A percentile compares a stretch with the other conserved stretches of the same genome.
phyloP scores from a whole-genome alignment of 2,113 vertebrate species.

The Nerophis ophidion region DNA sequence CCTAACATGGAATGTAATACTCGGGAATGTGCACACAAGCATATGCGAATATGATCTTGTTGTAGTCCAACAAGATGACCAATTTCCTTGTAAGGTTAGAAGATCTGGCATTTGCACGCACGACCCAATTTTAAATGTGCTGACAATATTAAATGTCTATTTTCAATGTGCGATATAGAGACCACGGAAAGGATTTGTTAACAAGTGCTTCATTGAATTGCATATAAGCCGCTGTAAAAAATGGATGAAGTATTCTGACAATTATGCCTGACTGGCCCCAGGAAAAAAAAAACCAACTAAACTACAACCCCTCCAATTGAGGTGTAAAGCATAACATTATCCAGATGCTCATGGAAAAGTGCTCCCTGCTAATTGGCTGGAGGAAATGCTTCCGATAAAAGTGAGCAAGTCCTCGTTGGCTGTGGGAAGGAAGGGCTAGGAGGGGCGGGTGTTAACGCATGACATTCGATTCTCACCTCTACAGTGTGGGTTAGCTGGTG shows the following conservation, averaged over 20 bases:
- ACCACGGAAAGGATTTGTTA: slow-evolving; percentile 16
- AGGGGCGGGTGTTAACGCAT: slow-evolving; percentile 7
- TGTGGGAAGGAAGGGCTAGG: slow-evolving; percentile 54
- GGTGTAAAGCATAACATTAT: slow-evolving; percentile 20
- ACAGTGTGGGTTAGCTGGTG: slow-evolving; percentile 56
- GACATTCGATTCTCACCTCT: slow-evolving; percentile 58
- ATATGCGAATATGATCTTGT: not conserved
- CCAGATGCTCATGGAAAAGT: slow-evolving; percentile 63
- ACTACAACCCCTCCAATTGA: slow-evolving; percentile 25
- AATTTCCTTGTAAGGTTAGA: too few relatives aligned
- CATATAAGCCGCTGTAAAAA: slow-evolving; percentile 39
- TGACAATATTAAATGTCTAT: slow-evolving; percentile 24
- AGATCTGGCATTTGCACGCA: slow-evolving; percentile 4
- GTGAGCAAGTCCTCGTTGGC: slow-evolving; percentile 65
- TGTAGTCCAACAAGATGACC: not conserved
- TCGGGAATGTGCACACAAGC: slow-evolving; percentile 46
- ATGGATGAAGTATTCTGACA: slow-evolving; percentile 14
- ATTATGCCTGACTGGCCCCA: slow-evolving; percentile 32
- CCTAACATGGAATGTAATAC: slow-evolving; percentile 51
- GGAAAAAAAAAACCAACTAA: too few relatives aligned
- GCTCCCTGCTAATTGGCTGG: slow-evolving; percentile 68
- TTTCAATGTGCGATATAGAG: slow-evolving; percentile 30
- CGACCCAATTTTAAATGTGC: slow-evolving; percentile 23
- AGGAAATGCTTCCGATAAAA: slow-evolving; percentile 55
- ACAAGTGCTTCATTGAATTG: slow-evolving; percentile 58